A percentile compares a stretch with the other conserved stretches of the same genome.
Conservation (phyloP, 2,113 vertebrate species). For the Hypocryptadius cinnamomeus region DNA sequence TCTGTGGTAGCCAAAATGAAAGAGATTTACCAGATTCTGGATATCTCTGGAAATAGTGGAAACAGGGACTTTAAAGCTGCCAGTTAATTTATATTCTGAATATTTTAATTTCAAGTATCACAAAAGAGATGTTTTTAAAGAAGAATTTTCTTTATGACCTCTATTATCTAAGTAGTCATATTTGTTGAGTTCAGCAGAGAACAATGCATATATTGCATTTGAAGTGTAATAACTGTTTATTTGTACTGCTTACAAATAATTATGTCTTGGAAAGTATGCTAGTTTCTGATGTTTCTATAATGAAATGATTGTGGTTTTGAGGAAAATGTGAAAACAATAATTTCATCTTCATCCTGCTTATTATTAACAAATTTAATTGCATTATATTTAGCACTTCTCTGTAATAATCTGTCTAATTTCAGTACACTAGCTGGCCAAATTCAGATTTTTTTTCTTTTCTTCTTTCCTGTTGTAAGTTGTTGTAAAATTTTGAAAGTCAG, state of each 20-base stretch:
- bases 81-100: neutral
- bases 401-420: neutral
- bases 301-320: neutral
- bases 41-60: neutral
- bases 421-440: neutral
- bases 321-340: neutral
- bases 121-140: neutral
- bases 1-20: conserved; percentile 38
- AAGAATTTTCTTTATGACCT: neutral
- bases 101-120: conserved; percentile 8
- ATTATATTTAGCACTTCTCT: neutral
- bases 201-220: neutral
- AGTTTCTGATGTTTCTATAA: neutral
- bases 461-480: neutral
- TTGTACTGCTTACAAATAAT: neutral
- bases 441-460: neutral
- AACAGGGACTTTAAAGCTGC: neutral
- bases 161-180: neutral
- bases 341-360: neutral
- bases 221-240: neutral
- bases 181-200: neutral
- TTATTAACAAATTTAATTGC: neutral
- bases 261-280: neutral
- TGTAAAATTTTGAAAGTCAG: neutral
- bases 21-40: neutral